Percentiles rank a stretch among this genome's conserved stretches.
These are phyloP conservation scores for Zapus hudsonius DNA, from an alignment of 2,113 vertebrate genomes.

Conservation along the genomic window DNA sequence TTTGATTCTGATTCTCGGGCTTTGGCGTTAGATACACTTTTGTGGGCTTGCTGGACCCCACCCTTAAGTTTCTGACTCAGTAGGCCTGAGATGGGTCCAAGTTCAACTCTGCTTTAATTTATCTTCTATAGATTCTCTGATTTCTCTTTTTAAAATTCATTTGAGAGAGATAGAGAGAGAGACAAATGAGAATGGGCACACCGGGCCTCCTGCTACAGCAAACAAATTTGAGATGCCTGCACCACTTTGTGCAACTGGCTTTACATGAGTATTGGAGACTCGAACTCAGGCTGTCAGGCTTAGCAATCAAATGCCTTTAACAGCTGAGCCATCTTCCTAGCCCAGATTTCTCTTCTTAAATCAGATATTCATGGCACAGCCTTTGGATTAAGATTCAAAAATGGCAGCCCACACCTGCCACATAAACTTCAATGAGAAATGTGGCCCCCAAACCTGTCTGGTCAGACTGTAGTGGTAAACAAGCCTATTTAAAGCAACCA, in stretches of 20 bases:
- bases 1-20: neutral
- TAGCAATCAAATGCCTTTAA: no score
- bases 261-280: no score
- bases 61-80: neutral
- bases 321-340: no score
- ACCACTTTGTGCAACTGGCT: no score
- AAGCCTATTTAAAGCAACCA: neutral
- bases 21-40: neutral
- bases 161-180: no score
- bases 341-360: neutral
- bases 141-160: constrained; percentile 25
- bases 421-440: neutral
- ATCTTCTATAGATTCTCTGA: neutral
- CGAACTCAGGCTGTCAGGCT: no score
- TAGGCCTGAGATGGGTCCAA: neutral
- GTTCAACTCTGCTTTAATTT: neutral
- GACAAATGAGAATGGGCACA: no score
- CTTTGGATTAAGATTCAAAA: neutral
- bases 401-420: neutral
- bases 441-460: neutral
- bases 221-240: no score
- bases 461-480: neutral
- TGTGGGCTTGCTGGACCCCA: neutral
- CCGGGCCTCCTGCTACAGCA: no score
- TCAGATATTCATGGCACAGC: neutral